Percentiles rank a stretch among this genome's conserved stretches.
phyloP scores from a whole-genome alignment of 92 coral and sea anemone genomes.

The Umimayanthus chanpuru region DNA sequence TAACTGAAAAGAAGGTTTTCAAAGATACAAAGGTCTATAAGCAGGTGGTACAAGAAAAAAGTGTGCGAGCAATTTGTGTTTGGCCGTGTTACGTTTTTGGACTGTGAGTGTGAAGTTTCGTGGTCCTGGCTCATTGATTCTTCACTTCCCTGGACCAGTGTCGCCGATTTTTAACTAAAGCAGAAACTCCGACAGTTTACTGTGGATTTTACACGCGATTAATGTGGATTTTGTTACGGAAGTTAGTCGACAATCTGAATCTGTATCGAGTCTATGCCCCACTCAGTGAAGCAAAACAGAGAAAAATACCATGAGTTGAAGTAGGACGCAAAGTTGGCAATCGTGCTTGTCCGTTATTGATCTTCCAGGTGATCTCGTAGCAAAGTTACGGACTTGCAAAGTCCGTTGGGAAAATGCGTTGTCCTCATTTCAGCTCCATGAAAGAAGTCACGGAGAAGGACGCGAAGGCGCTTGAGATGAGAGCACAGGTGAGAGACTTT shows the following conservation, averaged over 20 bases:
- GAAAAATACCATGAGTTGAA: slow-evolving; percentile 24
- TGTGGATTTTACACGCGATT: not conserved
- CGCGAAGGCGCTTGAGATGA: slow-evolving; percentile 63
- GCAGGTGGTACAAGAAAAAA: not conserved
- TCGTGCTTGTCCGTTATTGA: slow-evolving; percentile 7
- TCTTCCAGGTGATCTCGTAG: slow-evolving; percentile 13
- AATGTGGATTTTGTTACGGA: not conserved
- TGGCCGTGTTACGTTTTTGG: not conserved
- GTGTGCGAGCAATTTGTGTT: not conserved
- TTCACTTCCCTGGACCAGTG: slow-evolving; percentile 1
- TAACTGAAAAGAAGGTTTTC: not conserved
- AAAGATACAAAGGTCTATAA: not conserved
- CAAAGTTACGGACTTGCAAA: slow-evolving; percentile 19
- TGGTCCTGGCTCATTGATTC: not conserved
- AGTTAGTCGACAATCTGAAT: not conserved
- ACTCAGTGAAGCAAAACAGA: not conserved
- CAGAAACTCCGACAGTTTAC: not conserved
- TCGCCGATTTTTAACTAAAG: not conserved
- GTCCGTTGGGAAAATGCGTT: slow-evolving; percentile 75
- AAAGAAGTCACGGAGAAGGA: slow-evolving; percentile 75
- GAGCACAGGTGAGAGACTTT: slow-evolving; percentile 65
- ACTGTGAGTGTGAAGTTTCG: not conserved
- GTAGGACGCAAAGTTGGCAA: not conserved
- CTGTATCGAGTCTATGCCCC: too few species aligned
- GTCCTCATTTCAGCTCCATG: slow-evolving; percentile 80